Evolutionary conservation across 2,888 invertebrate genomes (phyloP), one percentile per base, ranked within the genome.

Genomic region (Chelonus formosanus): DNA sequence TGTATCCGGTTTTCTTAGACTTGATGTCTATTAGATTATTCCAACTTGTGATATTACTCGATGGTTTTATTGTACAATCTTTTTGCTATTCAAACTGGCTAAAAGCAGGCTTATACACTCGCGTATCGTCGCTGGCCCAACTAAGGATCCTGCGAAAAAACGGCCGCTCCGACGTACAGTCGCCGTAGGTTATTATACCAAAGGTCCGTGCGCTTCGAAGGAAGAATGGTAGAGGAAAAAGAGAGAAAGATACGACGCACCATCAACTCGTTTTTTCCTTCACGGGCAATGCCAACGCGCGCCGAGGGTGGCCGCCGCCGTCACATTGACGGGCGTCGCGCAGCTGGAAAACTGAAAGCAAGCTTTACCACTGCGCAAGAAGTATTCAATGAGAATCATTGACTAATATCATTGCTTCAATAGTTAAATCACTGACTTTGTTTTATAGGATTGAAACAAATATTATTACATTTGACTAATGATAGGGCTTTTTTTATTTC

Each of bases 321-420:
- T 79, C 73, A 78, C 79, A 74, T 78, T 83, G 83, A 83, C 82
- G 81, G 82, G 78, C 76, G 70, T 73, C 75, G 81, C 80, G 78
- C 83, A 83, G 83, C 83, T 82, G 83, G 78, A 78, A 80, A 81
- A 81, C 75, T 74, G 72, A 72, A 68, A 68, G 63, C 68, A 65
- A 71, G 68, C 64, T 71, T 70, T 72, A 68, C 64, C 67, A 57
- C 67, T 67, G 71, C 55, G 66, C 54, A 67, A 69, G 54, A 52
- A 62, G 40, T 47, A 61, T 34, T 10, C 62, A 48, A 62, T 36
- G 44, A 40, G 60, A 52, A 48, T 57, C 61, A 62, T 57, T 62
- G 47, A 20, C 60, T 35, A 60, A 60, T 60, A 70, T 67, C 58
- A 62, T 57, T 67, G 67, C 40, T 6, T 40, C 40, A 6, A 40